These are phyloP conservation scores for Alouatta palliata DNA, from an alignment of 2,113 vertebrate species.

Conservation along the genomic window DNA sequence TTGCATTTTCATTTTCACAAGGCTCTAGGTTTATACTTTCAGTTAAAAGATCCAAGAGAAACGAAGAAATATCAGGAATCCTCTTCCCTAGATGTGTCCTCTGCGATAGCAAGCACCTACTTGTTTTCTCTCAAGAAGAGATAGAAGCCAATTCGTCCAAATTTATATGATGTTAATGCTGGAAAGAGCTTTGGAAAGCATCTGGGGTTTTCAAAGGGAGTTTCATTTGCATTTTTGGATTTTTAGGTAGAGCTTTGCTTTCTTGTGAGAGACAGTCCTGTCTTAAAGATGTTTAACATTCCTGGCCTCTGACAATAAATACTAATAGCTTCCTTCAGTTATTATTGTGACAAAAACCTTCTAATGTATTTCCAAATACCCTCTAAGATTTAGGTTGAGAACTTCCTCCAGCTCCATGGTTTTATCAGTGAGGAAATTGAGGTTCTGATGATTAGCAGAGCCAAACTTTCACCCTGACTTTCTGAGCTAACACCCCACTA, in stretches of 20 bases:
- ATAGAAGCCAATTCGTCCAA: neutral
- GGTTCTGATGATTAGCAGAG: neutral
- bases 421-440: neutral
- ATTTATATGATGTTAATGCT: neutral
- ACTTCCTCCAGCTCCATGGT: neutral
- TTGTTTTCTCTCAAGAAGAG: neutral
- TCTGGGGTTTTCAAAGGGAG: neutral
- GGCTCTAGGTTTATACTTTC: constrained; percentile 55
- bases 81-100: constrained; percentile 1
- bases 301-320: neutral
- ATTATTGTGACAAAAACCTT: neutral
- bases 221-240: constrained; percentile 35
- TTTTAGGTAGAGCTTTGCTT: neutral
- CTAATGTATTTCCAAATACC: neutral
- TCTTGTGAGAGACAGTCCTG: neutral
- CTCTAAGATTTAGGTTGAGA: neutral
- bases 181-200: constrained; percentile 12
- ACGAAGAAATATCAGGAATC: constrained; percentile 10
- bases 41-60: constrained; percentile 56
- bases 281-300: neutral
- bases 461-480: neutral
- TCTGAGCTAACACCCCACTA: neutral
- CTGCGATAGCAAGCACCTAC: neutral
- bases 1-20: constrained; percentile 17
- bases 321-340: neutral